phyloP scores from a whole-genome alignment of 2,113 vertebrate species.

The Pomatostomus ruficeps region DNA sequence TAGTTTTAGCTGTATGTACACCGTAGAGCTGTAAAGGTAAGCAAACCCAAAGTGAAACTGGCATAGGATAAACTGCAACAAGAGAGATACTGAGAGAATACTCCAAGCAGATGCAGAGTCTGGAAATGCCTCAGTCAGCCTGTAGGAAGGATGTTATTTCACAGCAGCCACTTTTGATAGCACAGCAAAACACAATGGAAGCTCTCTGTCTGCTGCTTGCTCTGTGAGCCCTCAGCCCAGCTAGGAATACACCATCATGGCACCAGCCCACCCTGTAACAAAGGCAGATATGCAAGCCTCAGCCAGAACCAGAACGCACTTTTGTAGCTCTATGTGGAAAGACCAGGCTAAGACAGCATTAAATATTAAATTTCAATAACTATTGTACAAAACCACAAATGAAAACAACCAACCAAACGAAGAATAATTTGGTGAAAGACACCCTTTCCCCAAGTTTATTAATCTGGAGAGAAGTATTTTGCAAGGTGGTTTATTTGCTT shows the following conservation, averaged over 20 bases:
- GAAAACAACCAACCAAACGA: not conserved
- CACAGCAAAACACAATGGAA: not conserved
- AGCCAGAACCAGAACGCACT: not conserved
- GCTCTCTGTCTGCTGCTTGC: not conserved
- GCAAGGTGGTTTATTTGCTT: constrained; percentile 45
- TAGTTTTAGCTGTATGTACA: not conserved
- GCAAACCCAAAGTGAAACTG: not conserved
- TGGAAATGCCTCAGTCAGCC: not conserved
- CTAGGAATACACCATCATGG: not conserved
- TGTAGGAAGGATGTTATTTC: not conserved
- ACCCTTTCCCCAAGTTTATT: not conserved
- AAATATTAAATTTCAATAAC: not conserved
- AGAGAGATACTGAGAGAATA: not conserved
- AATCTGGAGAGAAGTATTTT: not conserved
- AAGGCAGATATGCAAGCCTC: not conserved
- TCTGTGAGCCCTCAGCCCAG: not conserved
- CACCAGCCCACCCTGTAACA: not conserved
- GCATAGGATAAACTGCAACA: not conserved
- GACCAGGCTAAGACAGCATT: not conserved
- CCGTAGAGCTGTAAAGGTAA: not conserved
- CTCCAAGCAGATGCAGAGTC: not conserved
- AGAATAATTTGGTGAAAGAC: not conserved
- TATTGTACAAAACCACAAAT: not conserved
- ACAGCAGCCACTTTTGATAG: not conserved
- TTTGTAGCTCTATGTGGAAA: not conserved